Conservation (phyloP, 2,888 invertebrate genomes). For the Isotomurus palustris region DNA sequence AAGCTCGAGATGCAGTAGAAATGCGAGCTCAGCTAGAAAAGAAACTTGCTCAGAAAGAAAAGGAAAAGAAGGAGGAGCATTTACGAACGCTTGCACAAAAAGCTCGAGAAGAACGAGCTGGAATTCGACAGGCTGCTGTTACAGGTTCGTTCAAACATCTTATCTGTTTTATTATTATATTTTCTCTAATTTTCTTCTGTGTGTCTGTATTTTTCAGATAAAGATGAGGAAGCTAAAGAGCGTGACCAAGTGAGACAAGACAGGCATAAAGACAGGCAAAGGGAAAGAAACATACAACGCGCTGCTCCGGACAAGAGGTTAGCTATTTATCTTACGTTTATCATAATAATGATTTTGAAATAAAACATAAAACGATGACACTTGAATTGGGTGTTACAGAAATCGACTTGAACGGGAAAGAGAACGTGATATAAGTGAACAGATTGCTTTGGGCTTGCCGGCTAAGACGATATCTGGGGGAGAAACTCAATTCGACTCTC, state of each 20-base stretch:
- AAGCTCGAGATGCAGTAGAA: slow-evolving; percentile 96
- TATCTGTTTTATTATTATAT: slow-evolving; percentile 4
- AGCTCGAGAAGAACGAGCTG: slow-evolving; percentile 91
- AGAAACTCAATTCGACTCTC: slow-evolving; percentile 88
- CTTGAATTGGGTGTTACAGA: slow-evolving; percentile 49
- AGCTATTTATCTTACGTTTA: neutral
- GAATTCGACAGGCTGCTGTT: slow-evolving; percentile 55
- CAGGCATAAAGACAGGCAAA: slow-evolving; percentile 81
- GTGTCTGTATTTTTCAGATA: slow-evolving; percentile 48
- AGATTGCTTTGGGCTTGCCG: slow-evolving; percentile 94
- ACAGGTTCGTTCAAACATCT: slow-evolving; percentile 9
- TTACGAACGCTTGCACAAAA: slow-evolving; percentile 87
- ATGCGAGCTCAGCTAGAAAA: slow-evolving; percentile 92
- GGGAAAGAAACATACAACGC: slow-evolving; percentile 86
- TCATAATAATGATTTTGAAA: no score
- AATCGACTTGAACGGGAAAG: slow-evolving; percentile 81
- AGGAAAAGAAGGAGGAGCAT: slow-evolving; percentile 95
- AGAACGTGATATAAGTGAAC: slow-evolving; percentile 96
- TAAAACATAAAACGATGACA: neutral
- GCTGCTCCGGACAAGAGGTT: slow-evolving; percentile 89
- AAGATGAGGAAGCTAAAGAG: slow-evolving; percentile 70
- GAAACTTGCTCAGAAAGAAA: slow-evolving; percentile 94
- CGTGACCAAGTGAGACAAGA: slow-evolving; percentile 82
- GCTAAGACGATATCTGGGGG: slow-evolving; percentile 66
- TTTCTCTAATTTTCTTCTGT: neutral